phyloP scores from a whole-genome alignment of 2,797 vertebrate genomes.

The Triplophysa yarkandensis region DNA sequence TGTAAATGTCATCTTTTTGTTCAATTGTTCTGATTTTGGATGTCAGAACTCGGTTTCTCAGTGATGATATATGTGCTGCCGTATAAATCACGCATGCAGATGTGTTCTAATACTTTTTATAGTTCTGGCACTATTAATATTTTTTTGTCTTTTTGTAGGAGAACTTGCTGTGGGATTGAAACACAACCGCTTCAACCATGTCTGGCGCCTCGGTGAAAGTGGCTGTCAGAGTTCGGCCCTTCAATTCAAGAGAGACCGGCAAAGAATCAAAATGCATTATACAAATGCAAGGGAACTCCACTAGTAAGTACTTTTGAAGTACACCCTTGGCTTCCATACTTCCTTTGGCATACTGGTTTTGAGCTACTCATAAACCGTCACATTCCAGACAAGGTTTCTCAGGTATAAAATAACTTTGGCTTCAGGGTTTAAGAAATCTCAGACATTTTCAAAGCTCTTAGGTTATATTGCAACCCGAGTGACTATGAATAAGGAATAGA shows the following conservation, averaged over 20 bases:
- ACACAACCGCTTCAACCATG: slow-evolving; percentile 77
- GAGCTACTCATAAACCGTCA: slow-evolving; percentile 37
- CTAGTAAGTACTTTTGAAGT: slow-evolving; percentile 84
- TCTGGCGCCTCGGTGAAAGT: slow-evolving; percentile 99
- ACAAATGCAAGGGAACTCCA: slow-evolving; percentile 99
- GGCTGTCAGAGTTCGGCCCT: slow-evolving; percentile 94
- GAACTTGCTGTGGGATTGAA: slow-evolving; percentile 57
- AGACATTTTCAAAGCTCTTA: not conserved
- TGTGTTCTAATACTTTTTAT: not conserved
- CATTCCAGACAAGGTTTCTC: slow-evolving; percentile 30
- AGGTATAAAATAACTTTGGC: slow-evolving; percentile 48
- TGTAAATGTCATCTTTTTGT: too few species aligned
- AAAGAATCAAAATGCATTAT: slow-evolving; percentile 99
- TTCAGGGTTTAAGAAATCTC: not conserved
- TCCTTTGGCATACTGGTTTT: slow-evolving; percentile 34
- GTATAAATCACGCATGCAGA: not conserved
- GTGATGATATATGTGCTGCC: not conserved
- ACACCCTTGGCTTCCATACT: slow-evolving; percentile 18
- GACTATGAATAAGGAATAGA: slow-evolving; percentile 61
- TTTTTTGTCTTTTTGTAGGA: slow-evolving; percentile 59
- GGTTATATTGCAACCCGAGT: slow-evolving; percentile 56
- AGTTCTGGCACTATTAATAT: not conserved
- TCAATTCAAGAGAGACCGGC: slow-evolving; percentile 93
- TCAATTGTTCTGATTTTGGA: not conserved
- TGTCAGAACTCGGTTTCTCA: not conserved